Conservation (phyloP, 1,140 invertebrate genomes). For the Drosophila triauraria region DNA sequence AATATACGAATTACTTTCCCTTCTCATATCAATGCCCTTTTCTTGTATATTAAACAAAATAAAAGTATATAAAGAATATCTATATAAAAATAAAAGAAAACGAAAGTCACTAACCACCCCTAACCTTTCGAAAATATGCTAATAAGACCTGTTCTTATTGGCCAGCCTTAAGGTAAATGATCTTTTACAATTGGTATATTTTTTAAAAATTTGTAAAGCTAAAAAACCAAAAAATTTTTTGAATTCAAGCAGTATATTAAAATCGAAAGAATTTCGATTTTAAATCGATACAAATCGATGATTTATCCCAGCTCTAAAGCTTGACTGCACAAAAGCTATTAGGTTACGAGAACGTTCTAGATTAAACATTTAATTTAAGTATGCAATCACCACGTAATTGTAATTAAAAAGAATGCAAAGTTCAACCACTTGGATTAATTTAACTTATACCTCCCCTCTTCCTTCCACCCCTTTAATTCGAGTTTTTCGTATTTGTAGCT, state of each 20-base stretch:
- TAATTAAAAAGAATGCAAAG: neutral
- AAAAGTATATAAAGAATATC: no score
- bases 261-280: no score
- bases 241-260: no score
- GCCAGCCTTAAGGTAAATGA: neutral
- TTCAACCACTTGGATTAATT: neutral
- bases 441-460: neutral
- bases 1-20: no score
- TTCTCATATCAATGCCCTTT: no score
- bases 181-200: neutral
- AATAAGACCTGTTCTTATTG: slow-evolving; percentile 6
- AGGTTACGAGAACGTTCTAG: slow-evolving; percentile 3
- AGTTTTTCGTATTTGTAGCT: slow-evolving; percentile 14
- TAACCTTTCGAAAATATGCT: neutral
- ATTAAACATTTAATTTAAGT: slow-evolving; percentile 9
- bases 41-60: no score
- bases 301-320: neutral
- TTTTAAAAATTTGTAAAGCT: neutral
- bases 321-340: neutral
- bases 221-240: neutral
- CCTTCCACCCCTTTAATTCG: neutral
- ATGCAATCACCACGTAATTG: slow-evolving; percentile 13
- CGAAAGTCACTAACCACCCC: neutral
- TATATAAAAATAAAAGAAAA: neutral
- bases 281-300: neutral